Evolutionary conservation across 2,113 vertebrate species (phyloP), one percentile per base, ranked within the genome.

Genomic region (Girardinichthys multiradiatus): DNA sequence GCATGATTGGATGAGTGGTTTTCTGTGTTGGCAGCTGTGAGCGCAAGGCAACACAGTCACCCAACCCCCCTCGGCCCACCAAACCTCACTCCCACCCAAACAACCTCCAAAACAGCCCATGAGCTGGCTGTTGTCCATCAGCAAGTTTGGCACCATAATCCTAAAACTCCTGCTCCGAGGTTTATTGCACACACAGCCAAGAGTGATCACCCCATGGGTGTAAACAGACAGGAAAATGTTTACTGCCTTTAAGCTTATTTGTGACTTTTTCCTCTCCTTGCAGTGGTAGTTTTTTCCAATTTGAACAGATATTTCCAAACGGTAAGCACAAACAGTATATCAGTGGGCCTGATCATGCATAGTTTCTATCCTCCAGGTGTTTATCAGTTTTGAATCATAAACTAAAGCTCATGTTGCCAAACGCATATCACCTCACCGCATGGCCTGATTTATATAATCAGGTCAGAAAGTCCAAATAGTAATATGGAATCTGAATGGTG

Each of bases 1-100:
- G 75, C 60, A 54, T 1, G 60, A 87, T 71, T 74, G 74, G 74
- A 77, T 70, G 75, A 89, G 80, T 76, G 72, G 59, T 76, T 69
- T 54, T 54, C n/a, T 15, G 28, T 72, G 77, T 72, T 81, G 78
- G 75, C 72, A 72, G 80, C 76, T 63, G 68, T 26, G 10, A 27
- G 64, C 4, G 29, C 4, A 9, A 27, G 39, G 26, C 39, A 45
- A 15, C 39, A 26, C 62, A 64, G 27, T 27, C 77, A 37, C 39
- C 58, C 59, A 39, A 21, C 31, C 15, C 31, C 27, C 21, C 42
- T 54, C 48, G 19, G 21, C 48, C 48, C 21, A 4, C 48, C 9
- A 24, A 54, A 54, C 48, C 48, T n/a, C 24, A 54, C 12, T 81
- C 57, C 57, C 12, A 60, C 42, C 70, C 68, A 27, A 27, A 76